Conservation (phyloP, 2,888 invertebrate species). For the Pachymerium ferrugineum region DNA sequence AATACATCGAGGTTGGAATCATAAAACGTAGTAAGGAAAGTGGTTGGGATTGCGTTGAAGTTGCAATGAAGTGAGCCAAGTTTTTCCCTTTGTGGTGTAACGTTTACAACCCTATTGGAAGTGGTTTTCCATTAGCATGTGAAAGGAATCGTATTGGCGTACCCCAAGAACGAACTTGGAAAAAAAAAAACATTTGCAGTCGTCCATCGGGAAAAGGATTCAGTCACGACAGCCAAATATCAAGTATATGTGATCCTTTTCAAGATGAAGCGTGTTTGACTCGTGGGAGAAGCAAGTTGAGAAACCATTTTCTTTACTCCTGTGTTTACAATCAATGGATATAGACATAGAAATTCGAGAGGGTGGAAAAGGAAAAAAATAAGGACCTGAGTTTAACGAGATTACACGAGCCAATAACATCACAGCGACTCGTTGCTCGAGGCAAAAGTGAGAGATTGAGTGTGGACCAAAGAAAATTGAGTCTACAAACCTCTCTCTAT, state of each 20-base stretch:
- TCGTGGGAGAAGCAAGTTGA: background rate
- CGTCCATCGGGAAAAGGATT: background rate
- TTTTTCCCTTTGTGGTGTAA: background rate
- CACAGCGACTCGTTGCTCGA: background rate
- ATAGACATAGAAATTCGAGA: background rate
- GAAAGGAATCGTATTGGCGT: background rate
- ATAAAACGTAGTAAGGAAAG: background rate
- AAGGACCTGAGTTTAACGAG: background rate
- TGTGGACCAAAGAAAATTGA: background rate
- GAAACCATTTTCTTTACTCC: background rate
- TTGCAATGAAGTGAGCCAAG: background rate
- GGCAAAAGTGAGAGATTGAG: background rate
- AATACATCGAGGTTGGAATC: background rate
- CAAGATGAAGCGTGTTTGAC: background rate
- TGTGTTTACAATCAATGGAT: background rate
- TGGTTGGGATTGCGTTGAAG: background rate
- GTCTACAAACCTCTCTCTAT: background rate
- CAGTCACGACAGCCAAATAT: background rate
- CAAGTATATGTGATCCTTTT: background rate
- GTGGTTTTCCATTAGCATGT: background rate
- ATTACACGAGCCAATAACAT: background rate
- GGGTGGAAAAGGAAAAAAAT: background rate
- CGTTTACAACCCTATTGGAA: background rate
- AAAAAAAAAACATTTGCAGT: background rate
- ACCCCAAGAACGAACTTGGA: background rate